phyloP scores from a whole-genome alignment of 1,140 invertebrate genomes.

The Drosophila equinoxialis region DNA sequence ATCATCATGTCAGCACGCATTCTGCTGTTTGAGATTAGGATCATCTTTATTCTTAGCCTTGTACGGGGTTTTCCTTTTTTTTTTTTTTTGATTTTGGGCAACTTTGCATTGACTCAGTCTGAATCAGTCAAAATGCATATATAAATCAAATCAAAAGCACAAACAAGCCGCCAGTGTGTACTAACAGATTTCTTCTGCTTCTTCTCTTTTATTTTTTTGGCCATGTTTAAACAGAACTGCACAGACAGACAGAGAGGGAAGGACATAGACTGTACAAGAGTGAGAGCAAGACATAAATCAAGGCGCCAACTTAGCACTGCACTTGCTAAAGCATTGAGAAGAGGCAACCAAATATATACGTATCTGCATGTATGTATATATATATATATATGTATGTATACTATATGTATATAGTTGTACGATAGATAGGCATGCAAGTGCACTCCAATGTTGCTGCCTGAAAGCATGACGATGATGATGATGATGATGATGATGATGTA shows the following conservation, averaged over 20 bases:
- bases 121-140: constrained; percentile 31
- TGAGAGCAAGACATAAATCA: constrained; percentile 54
- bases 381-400: constrained; percentile 50
- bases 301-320: constrained; percentile 59
- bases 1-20: constrained; percentile 21
- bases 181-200: constrained; percentile 42
- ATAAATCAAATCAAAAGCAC: constrained; percentile 63
- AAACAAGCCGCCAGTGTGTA: constrained; percentile 61
- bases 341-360: constrained; percentile 9
- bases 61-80: neutral
- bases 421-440: constrained; percentile 62
- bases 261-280: neutral
- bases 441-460: constrained; percentile 56
- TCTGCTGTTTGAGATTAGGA: constrained; percentile 28
- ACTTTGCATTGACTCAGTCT: neutral
- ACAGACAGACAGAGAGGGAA: constrained; percentile 16
- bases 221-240: constrained; percentile 35
- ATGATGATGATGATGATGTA: constrained; percentile 46
- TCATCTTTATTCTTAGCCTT: constrained; percentile 29
- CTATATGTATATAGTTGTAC: constrained; percentile 40
- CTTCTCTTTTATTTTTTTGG: constrained; percentile 33
- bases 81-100: too few relatives aligned
- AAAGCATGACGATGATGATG: constrained; percentile 46
- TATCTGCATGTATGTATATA: constrained; percentile 48
- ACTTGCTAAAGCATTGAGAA: constrained; percentile 33